Evolutionary conservation across 1,140 invertebrate species (phyloP).

Genomic region (Asbolus verrucosus): DNA sequence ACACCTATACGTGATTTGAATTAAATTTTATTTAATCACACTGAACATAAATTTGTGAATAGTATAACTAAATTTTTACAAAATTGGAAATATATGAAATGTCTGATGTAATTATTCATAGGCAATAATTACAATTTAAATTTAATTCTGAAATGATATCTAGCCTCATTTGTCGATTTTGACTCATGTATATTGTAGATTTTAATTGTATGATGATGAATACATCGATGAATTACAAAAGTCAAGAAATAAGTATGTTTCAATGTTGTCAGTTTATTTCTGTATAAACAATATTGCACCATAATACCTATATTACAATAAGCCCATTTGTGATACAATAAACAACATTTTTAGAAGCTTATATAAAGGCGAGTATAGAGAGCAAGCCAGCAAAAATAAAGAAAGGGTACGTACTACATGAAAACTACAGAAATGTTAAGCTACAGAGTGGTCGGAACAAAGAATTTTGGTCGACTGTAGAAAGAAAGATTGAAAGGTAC

Average conservation of each 20-base stretch:
- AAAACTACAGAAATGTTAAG: slow-evolving; percentile 29
- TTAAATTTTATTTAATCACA: no score
- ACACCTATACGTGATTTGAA: no score
- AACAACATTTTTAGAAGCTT: slow-evolving; percentile 42
- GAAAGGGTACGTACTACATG: slow-evolving; percentile 18
- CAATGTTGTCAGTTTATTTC: slow-evolving; percentile 49
- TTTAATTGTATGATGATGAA: background rate
- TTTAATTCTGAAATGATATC: no score
- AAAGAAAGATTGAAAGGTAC: slow-evolving; percentile 9
- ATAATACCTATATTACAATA: slow-evolving; percentile 54
- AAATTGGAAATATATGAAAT: no score
- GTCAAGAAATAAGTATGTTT: slow-evolving; percentile 45
- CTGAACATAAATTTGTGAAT: no score
- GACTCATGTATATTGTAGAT: no score
- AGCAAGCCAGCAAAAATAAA: slow-evolving; percentile 37
- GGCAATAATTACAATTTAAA: no score
- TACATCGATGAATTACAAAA: slow-evolving; percentile 4
- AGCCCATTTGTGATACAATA: slow-evolving; percentile 51
- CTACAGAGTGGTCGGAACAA: slow-evolving; percentile 21
- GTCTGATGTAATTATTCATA: no score
- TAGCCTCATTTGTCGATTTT: no score
- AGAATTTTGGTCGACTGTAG: slow-evolving; percentile 9
- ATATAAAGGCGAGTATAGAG: slow-evolving; percentile 37
- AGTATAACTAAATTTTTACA: no score
- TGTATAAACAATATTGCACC: slow-evolving; percentile 59